Percentiles rank a stretch among this genome's conserved stretches.
These are phyloP conservation scores for Vesta saturnalis DNA, from an alignment of 2,888 invertebrate genomes.

Conservation along the genomic window DNA sequence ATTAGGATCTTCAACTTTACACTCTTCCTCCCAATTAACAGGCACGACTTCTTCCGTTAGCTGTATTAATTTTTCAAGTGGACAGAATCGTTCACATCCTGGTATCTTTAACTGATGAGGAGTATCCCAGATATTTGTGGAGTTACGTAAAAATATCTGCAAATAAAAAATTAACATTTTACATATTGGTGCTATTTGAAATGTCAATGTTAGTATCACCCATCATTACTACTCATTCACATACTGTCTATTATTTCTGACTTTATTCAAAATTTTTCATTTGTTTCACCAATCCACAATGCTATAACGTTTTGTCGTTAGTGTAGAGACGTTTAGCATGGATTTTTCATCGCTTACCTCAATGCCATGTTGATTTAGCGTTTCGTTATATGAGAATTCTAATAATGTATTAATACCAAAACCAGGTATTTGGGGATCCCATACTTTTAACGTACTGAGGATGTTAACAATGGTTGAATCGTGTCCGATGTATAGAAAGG, in stretches of 20 bases:
- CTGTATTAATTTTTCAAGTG: conserved; percentile 66
- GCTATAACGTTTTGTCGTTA: no score
- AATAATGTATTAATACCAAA: conserved; percentile 72
- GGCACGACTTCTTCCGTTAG: conserved; percentile 66
- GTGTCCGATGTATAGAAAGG: conserved; percentile 76
- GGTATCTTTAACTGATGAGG: conserved; percentile 66
- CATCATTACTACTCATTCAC: no score
- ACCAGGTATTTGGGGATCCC: conserved; percentile 72
- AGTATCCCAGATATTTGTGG: conserved; percentile 59
- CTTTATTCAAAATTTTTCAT: no score
- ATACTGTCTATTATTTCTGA: no score
- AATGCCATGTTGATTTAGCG: conserved; percentile 64
- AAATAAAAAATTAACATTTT: no score
- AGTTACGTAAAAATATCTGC: conserved; percentile 56
- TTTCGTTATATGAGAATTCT: conserved; percentile 68
- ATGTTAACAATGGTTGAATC: conserved; percentile 78
- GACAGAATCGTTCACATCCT: conserved; percentile 71
- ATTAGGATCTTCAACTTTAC: conserved; percentile 64
- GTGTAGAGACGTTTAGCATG: no score
- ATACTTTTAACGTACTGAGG: conserved; percentile 71
- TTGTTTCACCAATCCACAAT: no score
- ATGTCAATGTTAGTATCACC: no score
- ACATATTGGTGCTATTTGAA: no score
- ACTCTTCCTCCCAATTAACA: conserved; percentile 64
- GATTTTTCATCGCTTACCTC: conserved; percentile 59